Percentiles rank a stretch among this genome's conserved stretches.
These are phyloP conservation scores for Acrocephalus kingi DNA, from an alignment of 2,113 vertebrate species.

Conservation along the genomic window DNA sequence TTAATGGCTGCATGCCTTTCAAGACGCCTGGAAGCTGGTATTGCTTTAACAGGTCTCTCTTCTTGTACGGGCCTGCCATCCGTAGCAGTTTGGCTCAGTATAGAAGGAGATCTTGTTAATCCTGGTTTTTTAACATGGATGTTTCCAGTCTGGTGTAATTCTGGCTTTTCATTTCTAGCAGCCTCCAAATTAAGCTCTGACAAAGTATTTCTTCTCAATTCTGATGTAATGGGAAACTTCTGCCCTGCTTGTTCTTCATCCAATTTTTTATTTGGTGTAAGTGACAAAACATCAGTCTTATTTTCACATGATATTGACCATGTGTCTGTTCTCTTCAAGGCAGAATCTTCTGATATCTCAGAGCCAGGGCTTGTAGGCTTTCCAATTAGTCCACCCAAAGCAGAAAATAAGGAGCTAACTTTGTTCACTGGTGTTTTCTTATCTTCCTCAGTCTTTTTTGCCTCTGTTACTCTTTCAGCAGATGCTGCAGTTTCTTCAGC, in stretches of 20 bases:
- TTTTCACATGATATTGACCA: constrained; percentile 28
- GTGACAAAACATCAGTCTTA: not conserved
- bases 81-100: not conserved
- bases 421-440: constrained; percentile 77
- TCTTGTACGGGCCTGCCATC: not conserved
- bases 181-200: constrained; percentile 73
- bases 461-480: constrained; percentile 75
- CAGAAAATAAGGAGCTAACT: constrained; percentile 82
- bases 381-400: constrained; percentile 76
- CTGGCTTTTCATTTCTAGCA: constrained; percentile 43
- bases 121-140: not conserved
- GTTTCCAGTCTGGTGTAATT: constrained; percentile 12
- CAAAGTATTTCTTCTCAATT: not conserved
- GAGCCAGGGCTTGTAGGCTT: constrained; percentile 74
- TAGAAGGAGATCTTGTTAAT: constrained; percentile 53
- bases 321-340: constrained; percentile 7
- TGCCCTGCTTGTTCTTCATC: not conserved
- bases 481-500: constrained; percentile 65
- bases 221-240: not conserved
- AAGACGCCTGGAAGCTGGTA: not conserved
- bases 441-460: constrained; percentile 74
- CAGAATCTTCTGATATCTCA: constrained; percentile 49
- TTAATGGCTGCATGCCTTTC: not conserved
- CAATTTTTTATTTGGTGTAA: constrained; percentile 25
- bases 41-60: constrained; percentile 2